phyloP scores from a whole-genome alignment of 2,888 invertebrate species.

The Cheiracanthium punctorium region DNA sequence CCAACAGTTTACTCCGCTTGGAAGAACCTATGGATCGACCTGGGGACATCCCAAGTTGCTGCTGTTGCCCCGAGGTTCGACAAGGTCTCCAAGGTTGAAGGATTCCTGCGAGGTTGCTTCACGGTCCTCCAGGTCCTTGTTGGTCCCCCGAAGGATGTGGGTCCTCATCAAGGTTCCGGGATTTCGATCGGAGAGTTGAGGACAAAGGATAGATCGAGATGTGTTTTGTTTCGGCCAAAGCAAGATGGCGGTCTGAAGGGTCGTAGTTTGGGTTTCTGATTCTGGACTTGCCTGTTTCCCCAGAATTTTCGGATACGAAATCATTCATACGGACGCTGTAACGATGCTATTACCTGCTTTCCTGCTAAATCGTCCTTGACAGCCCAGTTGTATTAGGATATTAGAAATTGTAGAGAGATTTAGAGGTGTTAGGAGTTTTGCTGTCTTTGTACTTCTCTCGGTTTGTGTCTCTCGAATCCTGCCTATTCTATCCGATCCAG shows the following conservation, averaged over 20 bases:
- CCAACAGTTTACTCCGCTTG: neutral
- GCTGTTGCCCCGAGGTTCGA: constrained; percentile 10
- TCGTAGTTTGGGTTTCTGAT: constrained; percentile 38
- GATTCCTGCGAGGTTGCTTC: neutral
- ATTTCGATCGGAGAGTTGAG: constrained; percentile 22
- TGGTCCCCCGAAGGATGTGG: constrained; percentile 10
- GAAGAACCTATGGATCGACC: constrained; percentile 6
- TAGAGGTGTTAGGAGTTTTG: constrained; percentile 7
- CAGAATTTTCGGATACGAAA: constrained; percentile 16
- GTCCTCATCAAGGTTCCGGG: constrained; percentile 1
- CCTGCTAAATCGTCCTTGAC: constrained; percentile 10
- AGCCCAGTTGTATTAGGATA: constrained; percentile 15
- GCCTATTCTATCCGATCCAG: constrained; percentile 37
- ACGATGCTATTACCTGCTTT: constrained; percentile 18
- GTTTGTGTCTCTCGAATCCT: constrained; percentile 21
- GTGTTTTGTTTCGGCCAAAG: constrained; percentile 32
- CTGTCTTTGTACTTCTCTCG: constrained; percentile 5
- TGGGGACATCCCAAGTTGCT: neutral
- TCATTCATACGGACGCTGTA: neutral
- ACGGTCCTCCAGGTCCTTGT: constrained; percentile 5
- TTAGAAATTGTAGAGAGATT: neutral
- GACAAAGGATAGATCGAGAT: neutral
- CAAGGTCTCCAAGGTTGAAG: constrained; percentile 30
- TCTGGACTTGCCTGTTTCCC: neutral
- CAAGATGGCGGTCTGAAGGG: constrained; percentile 59